Base-by-base conservation (phyloP, 2,888 invertebrate genomes). In the Sphaerophoria rueppellii region DNA sequence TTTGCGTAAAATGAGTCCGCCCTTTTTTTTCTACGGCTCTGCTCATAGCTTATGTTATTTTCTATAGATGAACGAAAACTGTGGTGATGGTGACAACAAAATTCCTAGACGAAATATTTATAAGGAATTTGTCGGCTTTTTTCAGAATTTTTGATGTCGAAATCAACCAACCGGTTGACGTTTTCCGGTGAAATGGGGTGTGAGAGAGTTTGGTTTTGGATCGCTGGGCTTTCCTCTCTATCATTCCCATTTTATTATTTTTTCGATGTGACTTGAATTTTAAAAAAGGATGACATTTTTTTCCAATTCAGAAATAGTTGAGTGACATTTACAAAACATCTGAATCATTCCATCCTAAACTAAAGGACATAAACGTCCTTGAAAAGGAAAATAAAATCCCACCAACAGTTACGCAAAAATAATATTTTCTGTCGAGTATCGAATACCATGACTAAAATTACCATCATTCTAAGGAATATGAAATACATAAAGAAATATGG, bases 71-170 rank as follows among this genome's bases (percentile, higher is more conserved):
- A 35, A 57, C 37, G 11, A 12, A 1, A 40, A n/a, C 12, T 12
- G n/a, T 12, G 32, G 4, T 14, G 35, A 12, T 16, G 57, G 37
- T 58, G 58, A 58, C 67, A 80, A 14, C 65, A 70, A 48, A 43
- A 76, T 85, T 85, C 85, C 81, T 81, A 81, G 85, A 73, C 85
- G 69, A 81, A 70, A 81, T 81, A 81, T 85, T 80, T 81, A 65
- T 57, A 57, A 73, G 52, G 81, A 85, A 81, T 85, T 81, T 77
- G 85, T 85, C 85, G 85, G 81, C 76, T 81, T 74, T 85, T 24
- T 85, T 73, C 67, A 61, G 69, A 81, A 81, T 81, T 81, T 24
- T 85, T 85, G 57, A 77, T 77, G 72, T 72, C 58, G 72, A 40
- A 48, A 35, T 35, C 14, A 24, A 24, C 24, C 24, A 24, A 24